Conservation (phyloP, 2,888 invertebrate genomes). For the Lacanobia oleracea region DNA sequence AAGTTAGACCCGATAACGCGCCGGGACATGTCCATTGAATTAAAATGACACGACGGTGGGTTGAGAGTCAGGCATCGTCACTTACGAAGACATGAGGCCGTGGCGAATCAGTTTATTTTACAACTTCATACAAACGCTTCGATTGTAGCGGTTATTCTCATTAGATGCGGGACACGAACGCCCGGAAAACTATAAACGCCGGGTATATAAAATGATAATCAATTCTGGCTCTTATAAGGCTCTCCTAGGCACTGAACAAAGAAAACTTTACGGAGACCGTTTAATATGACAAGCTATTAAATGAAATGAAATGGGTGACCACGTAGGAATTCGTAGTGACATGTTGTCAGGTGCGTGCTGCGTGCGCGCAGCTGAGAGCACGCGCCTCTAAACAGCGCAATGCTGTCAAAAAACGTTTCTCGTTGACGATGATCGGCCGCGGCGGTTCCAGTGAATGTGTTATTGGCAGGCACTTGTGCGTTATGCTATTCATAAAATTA, state of each 20-base stretch:
- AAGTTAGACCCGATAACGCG: conserved; percentile 73
- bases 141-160: conserved; percentile 75
- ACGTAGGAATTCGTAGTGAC: conserved; percentile 77
- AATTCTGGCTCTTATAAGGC: conserved; percentile 77
- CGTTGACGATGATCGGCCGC: conserved; percentile 24
- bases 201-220: conserved; percentile 78
- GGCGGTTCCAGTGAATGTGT: conserved; percentile 58
- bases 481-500: conserved; percentile 53
- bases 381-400: conserved; percentile 62
- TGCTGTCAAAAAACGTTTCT: conserved; percentile 62
- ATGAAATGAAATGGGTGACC: conserved; percentile 80
- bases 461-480: conserved; percentile 60
- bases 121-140: conserved; percentile 71
- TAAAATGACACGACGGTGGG: conserved; percentile 73
- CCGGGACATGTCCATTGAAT: conserved; percentile 76
- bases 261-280: conserved; percentile 68
- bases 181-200: conserved; percentile 67
- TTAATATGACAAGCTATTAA: conserved; percentile 82
- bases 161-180: conserved; percentile 70
- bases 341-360: conserved; percentile 62
- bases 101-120: conserved; percentile 72
- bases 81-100: conserved; percentile 64
- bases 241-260: conserved; percentile 69
- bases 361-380: conserved; percentile 66
- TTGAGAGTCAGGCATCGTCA: conserved; percentile 70